These are phyloP conservation scores for Camponotus pennsylvanicus DNA, from an alignment of 1,140 invertebrate genomes.

Conservation along the genomic window DNA sequence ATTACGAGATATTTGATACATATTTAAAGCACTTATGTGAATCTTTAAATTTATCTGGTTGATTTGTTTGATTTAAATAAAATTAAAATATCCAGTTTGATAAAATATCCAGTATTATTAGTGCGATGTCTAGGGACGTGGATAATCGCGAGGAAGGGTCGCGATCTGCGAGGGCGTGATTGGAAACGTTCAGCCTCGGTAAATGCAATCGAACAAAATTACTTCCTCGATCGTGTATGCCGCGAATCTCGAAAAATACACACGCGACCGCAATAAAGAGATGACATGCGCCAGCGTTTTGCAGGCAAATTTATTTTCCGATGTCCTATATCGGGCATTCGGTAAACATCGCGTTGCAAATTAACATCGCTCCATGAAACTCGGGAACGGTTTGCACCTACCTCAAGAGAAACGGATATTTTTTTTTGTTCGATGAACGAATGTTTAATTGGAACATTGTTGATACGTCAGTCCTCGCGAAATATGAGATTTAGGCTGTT, in stretches of 20 bases:
- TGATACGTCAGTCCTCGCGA: neutral
- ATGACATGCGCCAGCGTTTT: slow-evolving; percentile 22
- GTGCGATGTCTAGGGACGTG: neutral
- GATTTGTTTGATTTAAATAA: neutral
- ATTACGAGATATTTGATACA: neutral
- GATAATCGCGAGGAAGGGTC: neutral
- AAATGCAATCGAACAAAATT: slow-evolving; percentile 45
- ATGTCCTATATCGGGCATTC: neutral
- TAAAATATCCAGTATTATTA: neutral
- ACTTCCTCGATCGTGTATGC: slow-evolving; percentile 28
- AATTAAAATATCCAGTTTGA: neutral
- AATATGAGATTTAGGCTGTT: slow-evolving; percentile 22
- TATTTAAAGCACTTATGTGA: neutral
- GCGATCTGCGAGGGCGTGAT: neutral
- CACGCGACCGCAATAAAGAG: slow-evolving; percentile 47
- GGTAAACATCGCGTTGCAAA: slow-evolving; percentile 54
- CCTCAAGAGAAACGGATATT: slow-evolving; percentile 45
- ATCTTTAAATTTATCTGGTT: neutral
- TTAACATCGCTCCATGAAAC: slow-evolving; percentile 55
- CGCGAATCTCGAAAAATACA: slow-evolving; percentile 42
- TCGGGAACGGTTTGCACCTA: neutral
- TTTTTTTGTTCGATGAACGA: slow-evolving; percentile 42
- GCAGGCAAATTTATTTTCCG: slow-evolving; percentile 42
- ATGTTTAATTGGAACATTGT: slow-evolving; percentile 45
- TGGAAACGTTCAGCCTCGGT: slow-evolving; percentile 26